Conservation (phyloP, 2,888 invertebrate species). For the Masnerella sp. region DNA sequence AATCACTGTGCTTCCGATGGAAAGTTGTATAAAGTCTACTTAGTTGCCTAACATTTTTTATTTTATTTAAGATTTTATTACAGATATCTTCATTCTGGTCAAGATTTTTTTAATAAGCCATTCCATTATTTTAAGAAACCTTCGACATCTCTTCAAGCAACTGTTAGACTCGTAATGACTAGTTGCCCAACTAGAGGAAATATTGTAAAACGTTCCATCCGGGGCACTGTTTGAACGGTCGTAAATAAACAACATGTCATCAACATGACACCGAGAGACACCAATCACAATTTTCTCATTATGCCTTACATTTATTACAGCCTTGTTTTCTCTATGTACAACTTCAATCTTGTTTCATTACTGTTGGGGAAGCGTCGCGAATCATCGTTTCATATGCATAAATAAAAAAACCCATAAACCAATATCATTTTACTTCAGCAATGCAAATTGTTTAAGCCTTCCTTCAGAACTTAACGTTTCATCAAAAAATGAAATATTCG, state of each 20-base stretch:
- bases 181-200: no score
- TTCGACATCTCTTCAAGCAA: not conserved
- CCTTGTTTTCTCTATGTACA: slow-evolving; percentile 60
- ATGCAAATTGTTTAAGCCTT: no score
- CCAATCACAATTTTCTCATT: slow-evolving; percentile 41
- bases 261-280: slow-evolving; percentile 40
- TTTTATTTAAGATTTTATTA: no score
- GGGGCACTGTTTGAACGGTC: slow-evolving; percentile 4
- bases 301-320: slow-evolving; percentile 59
- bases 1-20: not conserved
- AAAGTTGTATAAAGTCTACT: no score
- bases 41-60: not conserved
- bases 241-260: slow-evolving; percentile 23
- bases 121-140: not conserved
- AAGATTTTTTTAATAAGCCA: no score
- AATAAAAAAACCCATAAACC: slow-evolving; percentile 5
- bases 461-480: no score
- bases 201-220: slow-evolving; percentile 7
- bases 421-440: slow-evolving; percentile 21
- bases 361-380: slow-evolving; percentile 30
- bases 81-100: no score
- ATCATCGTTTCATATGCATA: not conserved
- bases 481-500: no score
- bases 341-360: slow-evolving; percentile 49
- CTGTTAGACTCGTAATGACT: no score